phyloP scores from a whole-genome alignment of 2,113 vertebrate species.

The Ahaetulla prasina region DNA sequence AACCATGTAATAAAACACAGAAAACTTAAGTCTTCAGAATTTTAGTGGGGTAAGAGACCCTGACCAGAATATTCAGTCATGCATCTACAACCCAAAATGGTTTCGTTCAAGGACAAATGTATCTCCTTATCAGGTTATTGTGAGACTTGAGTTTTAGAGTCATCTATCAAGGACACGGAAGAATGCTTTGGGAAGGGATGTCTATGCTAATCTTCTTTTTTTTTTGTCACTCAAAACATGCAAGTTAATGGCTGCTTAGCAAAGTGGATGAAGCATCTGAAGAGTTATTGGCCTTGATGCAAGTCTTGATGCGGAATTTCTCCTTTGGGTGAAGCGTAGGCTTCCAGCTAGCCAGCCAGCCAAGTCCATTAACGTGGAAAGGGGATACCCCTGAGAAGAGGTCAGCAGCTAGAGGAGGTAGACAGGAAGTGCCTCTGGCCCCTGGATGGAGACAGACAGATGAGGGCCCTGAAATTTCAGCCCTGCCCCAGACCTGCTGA shows the following conservation, averaged over 20 bases:
- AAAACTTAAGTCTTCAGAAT: background rate
- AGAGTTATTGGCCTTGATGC: background rate
- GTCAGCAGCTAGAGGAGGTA: accelerated
- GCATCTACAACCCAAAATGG: background rate
- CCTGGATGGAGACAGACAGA: constrained; percentile 19
- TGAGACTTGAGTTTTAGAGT: background rate
- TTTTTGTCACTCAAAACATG: background rate
- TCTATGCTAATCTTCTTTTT: background rate
- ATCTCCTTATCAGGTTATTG: background rate
- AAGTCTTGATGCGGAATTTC: constrained; percentile 1
- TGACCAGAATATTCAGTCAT: background rate
- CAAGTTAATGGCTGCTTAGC: background rate
- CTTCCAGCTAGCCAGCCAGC: background rate
- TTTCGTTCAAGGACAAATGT: background rate
- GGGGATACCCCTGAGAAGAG: background rate
- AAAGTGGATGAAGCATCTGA: background rate
- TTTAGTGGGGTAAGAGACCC: background rate
- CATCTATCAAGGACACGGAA: background rate
- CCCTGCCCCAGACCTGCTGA: constrained; percentile 1
- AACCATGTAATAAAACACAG: background rate
- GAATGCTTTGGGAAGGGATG: background rate
- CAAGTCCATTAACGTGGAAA: background rate
- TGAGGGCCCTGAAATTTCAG: background rate
- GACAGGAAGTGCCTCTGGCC: background rate
- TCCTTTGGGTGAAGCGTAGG: background rate